These are phyloP conservation scores for Parascotia fuliginaria DNA, from an alignment of 2,888 invertebrate genomes.

Conservation along the genomic window DNA sequence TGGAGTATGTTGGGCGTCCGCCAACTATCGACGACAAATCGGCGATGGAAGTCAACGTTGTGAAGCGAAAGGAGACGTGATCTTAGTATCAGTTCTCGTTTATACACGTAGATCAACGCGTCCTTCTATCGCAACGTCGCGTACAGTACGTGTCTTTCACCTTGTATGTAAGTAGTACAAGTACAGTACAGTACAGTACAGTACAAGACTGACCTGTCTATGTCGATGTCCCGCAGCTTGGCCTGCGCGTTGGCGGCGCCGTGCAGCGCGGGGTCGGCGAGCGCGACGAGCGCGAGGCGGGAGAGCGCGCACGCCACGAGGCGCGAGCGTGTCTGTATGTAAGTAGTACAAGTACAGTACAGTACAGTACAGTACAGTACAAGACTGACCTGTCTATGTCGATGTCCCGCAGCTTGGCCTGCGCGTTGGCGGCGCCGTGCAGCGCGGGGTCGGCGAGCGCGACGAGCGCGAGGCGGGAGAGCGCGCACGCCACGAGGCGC, in stretches of 20 bases:
- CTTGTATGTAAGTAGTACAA: too few species aligned
- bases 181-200: too few species aligned
- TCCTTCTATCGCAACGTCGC: slow-evolving; percentile 96
- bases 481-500: slow-evolving; percentile 94
- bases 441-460: slow-evolving; percentile 95
- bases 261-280: slow-evolving; percentile 95
- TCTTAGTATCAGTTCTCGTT: slow-evolving; percentile 93
- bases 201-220: too few species aligned
- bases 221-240: slow-evolving; percentile 93
- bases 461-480: slow-evolving; percentile 88
- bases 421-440: slow-evolving; percentile 92
- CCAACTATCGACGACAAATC: too few species aligned
- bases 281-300: slow-evolving; percentile 87
- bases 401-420: slow-evolving; percentile 90
- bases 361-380: too few species aligned
- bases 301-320: slow-evolving; percentile 95
- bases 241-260: slow-evolving; percentile 91
- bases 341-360: too few species aligned
- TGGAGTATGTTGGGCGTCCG: too few species aligned
- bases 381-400: slow-evolving; percentile 94
- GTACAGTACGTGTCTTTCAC: slow-evolving; percentile 76
- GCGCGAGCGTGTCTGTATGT: slow-evolving; percentile 86
- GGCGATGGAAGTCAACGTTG: too few species aligned
- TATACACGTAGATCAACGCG: slow-evolving; percentile 89
- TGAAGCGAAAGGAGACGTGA: too few species aligned